These are phyloP conservation scores for Stomatorhinus ivindoensis DNA, from an alignment of 2,113 vertebrate genomes.

Conservation along the genomic window DNA sequence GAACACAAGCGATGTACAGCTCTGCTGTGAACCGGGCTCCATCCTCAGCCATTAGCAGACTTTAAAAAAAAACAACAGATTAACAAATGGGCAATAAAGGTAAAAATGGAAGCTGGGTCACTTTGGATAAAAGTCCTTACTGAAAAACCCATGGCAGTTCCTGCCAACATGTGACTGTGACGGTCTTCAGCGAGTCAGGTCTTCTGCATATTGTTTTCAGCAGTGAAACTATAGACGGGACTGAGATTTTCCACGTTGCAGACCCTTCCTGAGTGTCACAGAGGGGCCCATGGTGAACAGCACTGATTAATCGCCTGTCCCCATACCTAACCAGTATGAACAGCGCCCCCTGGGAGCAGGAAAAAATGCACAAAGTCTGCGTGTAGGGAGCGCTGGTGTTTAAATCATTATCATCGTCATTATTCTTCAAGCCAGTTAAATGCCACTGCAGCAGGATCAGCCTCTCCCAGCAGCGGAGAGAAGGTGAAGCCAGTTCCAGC, in stretches of 20 bases:
- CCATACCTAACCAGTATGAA: background rate
- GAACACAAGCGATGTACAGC: background rate
- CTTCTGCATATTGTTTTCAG: background rate
- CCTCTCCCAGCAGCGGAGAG: background rate
- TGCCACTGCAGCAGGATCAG: background rate
- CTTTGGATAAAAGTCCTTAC: background rate
- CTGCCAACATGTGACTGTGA: background rate
- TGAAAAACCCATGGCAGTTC: background rate
- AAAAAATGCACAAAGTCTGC: background rate
- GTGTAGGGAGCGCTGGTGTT: background rate
- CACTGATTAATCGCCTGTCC: background rate
- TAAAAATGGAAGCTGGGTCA: background rate
- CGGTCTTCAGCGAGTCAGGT: background rate
- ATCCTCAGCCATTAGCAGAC: background rate
- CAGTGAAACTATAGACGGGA: background rate
- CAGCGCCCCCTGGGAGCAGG: background rate
- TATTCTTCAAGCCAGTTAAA: background rate
- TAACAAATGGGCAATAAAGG: background rate
- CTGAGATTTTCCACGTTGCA: background rate
- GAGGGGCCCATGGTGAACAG: background rate
- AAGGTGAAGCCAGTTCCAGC: background rate
- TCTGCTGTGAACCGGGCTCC: background rate
- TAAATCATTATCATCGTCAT: background rate
- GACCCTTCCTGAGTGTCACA: background rate
- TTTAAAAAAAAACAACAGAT: background rate